Evolutionary conservation across 2,113 vertebrate species (phyloP).

Genomic region (Ictidomys tridecemlineatus): DNA sequence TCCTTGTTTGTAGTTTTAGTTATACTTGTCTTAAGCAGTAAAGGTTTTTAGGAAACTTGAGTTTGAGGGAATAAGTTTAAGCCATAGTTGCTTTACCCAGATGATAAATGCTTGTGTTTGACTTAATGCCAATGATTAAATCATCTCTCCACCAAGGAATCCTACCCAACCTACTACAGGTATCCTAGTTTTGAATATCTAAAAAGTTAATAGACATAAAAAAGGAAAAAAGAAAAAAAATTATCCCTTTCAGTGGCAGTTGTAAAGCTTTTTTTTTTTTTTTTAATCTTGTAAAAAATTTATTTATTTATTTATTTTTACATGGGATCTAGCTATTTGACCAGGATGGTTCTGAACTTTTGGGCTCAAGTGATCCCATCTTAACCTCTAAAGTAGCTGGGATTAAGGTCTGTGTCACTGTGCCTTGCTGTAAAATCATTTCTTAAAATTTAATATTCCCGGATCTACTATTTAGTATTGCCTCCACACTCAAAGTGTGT

Average conservation of each 20-base stretch:
- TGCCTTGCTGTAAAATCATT: not conserved
- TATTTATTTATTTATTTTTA: too few species aligned
- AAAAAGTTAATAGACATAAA: conserved; percentile 22
- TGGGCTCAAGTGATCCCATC: not conserved
- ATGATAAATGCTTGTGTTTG: conserved; percentile 43
- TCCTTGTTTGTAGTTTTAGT: conserved; percentile 45
- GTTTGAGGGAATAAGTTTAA: not conserved
- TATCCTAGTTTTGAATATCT: conserved; percentile 1
- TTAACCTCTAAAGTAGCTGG: not conserved
- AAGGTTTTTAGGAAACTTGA: conserved; percentile 40
- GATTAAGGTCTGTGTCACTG: not conserved
- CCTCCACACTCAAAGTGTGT: not conserved
- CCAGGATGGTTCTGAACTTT: not conserved
- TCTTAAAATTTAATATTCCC: not conserved
- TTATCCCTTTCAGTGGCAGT: not conserved
- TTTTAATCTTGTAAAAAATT: too few species aligned
- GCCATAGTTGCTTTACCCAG: not conserved
- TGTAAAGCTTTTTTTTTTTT: not conserved
- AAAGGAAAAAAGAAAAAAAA: not conserved
- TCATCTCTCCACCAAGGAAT: not conserved
- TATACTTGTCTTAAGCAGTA: conserved; percentile 37
- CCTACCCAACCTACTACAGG: not conserved
- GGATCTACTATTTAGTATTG: conserved; percentile 15
- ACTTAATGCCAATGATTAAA: conserved; percentile 33
- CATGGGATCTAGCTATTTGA: not conserved